phyloP scores from a whole-genome alignment of 2,797 vertebrate species.

The Eospalax fontanierii region DNA sequence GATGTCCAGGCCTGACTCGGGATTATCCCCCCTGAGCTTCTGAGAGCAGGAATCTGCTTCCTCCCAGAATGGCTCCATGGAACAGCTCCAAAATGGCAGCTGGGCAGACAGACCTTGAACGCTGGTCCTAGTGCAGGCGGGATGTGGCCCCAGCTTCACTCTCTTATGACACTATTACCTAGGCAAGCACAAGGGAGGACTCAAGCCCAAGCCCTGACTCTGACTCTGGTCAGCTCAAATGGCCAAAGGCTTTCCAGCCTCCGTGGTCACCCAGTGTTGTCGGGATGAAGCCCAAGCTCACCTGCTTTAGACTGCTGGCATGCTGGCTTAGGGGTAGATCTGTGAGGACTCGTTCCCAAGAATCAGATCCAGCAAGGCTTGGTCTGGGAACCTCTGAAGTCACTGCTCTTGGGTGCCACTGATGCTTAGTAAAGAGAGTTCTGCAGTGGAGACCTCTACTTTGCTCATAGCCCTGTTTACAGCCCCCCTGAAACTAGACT shows the following conservation, averaged over 20 bases:
- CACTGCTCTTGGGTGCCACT: not conserved
- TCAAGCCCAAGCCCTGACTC: no score
- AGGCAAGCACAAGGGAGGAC: not conserved
- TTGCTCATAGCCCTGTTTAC: not conserved
- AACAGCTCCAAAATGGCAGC: not conserved
- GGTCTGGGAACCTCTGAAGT: not conserved
- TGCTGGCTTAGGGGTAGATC: not conserved
- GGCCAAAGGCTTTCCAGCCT: not conserved
- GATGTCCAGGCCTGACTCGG: not conserved
- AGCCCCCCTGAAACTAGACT: not conserved
- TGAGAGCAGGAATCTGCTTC: not conserved
- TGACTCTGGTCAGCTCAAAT: not conserved
- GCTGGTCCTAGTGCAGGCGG: no score
- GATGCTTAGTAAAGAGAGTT: no score
- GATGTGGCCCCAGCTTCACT: rapidly evolving
- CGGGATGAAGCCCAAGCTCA: not conserved
- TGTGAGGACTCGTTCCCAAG: not conserved
- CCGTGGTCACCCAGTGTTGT: not conserved
- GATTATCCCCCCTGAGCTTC: not conserved
- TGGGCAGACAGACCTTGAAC: rapidly evolving
- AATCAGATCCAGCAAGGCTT: not conserved
- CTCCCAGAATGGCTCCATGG: not conserved
- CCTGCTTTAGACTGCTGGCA: not conserved
- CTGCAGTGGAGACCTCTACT: rapidly evolving
- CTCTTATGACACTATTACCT: not conserved